phyloP scores from a whole-genome alignment of 37 sponge, comb jelly and placozoan species.

The Halichondria panicea region DNA sequence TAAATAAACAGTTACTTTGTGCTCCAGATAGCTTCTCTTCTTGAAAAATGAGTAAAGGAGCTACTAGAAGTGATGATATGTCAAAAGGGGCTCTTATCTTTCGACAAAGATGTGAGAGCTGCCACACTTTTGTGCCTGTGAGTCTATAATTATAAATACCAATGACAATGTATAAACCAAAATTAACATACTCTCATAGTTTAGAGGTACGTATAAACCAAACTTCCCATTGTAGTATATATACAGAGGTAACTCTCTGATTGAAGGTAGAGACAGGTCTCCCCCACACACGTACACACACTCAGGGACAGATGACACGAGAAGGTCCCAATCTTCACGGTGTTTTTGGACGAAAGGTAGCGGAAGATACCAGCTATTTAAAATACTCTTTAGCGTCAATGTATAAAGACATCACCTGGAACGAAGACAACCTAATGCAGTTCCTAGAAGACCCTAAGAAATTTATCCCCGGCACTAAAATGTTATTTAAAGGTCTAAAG shows the following conservation, averaged over 20 bases:
- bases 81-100: slow-evolving; percentile 87
- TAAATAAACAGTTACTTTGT: no score
- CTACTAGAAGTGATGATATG: neutral
- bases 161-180: no score
- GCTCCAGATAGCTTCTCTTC: no score
- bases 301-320: slow-evolving; percentile 80
- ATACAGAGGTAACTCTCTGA: no score
- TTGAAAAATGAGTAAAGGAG: slow-evolving; percentile 1
- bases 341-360: slow-evolving; percentile 81
- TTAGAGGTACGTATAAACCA: no score
- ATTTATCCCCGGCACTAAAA: slow-evolving; percentile 93
- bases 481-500: slow-evolving; percentile 94
- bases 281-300: no score
- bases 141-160: no score
- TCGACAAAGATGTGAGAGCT: slow-evolving; percentile 90
- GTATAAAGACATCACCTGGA: slow-evolving; percentile 91
- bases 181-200: neutral
- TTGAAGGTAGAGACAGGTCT: no score
- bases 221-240: no score
- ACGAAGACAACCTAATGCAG: slow-evolving; percentile 68
- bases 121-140: slow-evolving; percentile 82
- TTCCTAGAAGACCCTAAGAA: slow-evolving; percentile 92
- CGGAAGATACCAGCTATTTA: slow-evolving; percentile 60
- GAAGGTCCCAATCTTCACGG: slow-evolving; percentile 92
- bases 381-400: slow-evolving; percentile 71